These are phyloP conservation scores for Acanthosoma haemorrhoidale DNA, from an alignment of 2,888 invertebrate genomes.

Conservation along the genomic window DNA sequence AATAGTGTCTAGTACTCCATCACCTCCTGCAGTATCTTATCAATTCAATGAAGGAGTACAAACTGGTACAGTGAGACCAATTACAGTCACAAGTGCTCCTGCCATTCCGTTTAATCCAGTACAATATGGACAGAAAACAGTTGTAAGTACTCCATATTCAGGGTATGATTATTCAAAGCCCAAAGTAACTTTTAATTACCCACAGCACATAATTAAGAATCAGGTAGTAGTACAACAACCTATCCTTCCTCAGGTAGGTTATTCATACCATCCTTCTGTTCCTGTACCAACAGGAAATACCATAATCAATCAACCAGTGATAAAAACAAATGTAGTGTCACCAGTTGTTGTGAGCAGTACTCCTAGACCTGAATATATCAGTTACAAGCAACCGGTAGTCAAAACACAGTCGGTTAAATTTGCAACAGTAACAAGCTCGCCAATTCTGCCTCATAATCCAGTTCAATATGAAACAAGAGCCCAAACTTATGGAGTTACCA, in stretches of 20 bases:
- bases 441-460: conserved; percentile 33
- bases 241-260: conserved; percentile 30
- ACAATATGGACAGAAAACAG: background rate
- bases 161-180: conserved; percentile 22
- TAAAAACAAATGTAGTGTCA: conserved; percentile 18
- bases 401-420: conserved; percentile 11
- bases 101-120: background rate
- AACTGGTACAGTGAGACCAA: conserved; percentile 7
- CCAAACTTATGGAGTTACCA: background rate
- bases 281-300: background rate
- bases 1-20: conserved; percentile 8
- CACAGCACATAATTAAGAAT: background rate
- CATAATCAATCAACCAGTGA: background rate
- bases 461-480: conserved; percentile 32
- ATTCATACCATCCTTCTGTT: conserved; percentile 30
- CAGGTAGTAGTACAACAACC: conserved; percentile 2
- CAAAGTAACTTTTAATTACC: background rate
- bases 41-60: too few relatives aligned
- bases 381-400: conserved; percentile 8
- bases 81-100: conserved; percentile 35
- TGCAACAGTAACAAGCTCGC: conserved; percentile 34
- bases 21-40: background rate
- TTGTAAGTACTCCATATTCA: background rate
- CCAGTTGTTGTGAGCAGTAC: conserved; percentile 17
- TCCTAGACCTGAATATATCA: conserved; percentile 24